Base-by-base conservation (phyloP, 1,140 invertebrate species). In the Patella vulgata region DNA sequence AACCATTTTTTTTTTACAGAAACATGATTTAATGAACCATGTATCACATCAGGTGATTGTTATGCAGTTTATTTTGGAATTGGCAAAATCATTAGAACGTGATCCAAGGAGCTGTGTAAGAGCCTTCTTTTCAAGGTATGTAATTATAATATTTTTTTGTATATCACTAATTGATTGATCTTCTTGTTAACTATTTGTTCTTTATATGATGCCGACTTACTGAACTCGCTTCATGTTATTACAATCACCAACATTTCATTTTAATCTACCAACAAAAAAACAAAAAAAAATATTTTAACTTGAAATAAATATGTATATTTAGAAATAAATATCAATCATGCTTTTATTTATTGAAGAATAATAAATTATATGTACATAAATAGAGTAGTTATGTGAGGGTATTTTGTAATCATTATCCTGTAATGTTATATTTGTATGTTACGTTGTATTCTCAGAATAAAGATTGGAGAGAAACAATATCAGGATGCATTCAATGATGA, bases 21-120 rank as follows among this genome's bases (percentile, higher is more conserved):
- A 98, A 92, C 87, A 90, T 79, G 91, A 96, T 4, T 81, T 99
- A 31, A 98, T 99, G 95, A 87, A 90, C 17, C 96, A 98, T 82
- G 94, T 99, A 0, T 93, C 97, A 1, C 96, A 99, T 86, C 98
- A 99, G 84, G 93, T 92, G 48, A 99, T 99, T 78, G 97, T 96
- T 70, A 96, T 99, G 91, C 97, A 99, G 84, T 99, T 98, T 81
- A 95, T 99, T 63, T 86, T 99, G 56, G 97, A 99, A 84, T 84
- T 99, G 40, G 93, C 95, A 0, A 98, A 95, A 81, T 94, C 96
- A 78, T 85, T 99, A 31, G 91, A 98, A 80, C 89, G 94, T 39
- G 94, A 99, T 87, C 95, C 95, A 3, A 88, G 94, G 75, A 91
- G 91, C 36, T 98, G 97, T 84, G 90, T 99, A 31, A 88, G 90